Conservation (phyloP, 2,797 vertebrate genomes). For the Ficedula albicollis region DNA sequence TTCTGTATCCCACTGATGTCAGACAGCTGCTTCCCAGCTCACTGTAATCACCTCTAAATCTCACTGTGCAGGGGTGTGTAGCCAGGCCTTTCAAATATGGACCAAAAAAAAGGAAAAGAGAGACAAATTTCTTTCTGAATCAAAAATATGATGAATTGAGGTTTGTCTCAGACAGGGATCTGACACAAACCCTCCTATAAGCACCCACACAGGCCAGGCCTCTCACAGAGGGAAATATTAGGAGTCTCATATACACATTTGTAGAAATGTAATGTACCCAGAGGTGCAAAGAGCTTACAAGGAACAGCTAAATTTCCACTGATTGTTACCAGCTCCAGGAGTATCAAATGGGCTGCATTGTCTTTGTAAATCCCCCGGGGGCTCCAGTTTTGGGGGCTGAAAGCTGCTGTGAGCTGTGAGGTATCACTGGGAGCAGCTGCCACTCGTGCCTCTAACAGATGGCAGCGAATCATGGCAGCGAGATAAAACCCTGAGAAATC, state of each 20-base stretch:
- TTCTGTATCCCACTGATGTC: not conserved
- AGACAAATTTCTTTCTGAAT: not conserved
- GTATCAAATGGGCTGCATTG: not conserved
- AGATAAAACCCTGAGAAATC: not conserved
- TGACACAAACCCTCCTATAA: not conserved
- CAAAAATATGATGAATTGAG: not conserved
- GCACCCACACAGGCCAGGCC: not conserved
- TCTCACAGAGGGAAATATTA: not conserved
- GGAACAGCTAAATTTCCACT: not conserved
- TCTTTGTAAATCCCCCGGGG: not conserved
- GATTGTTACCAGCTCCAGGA: not conserved
- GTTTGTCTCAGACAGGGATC: not conserved
- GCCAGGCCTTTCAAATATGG: not conserved
- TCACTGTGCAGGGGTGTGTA: not conserved
- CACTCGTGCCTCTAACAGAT: constrained; percentile 2
- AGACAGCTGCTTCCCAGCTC: not conserved
- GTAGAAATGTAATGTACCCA: not conserved
- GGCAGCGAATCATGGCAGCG: constrained; percentile 11
- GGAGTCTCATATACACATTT: not conserved
- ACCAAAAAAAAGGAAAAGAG: not conserved
- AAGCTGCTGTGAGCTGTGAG: not conserved
- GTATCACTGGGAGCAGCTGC: not conserved
- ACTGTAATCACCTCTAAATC: not conserved
- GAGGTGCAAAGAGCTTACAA: not conserved
- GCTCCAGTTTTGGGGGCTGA: not conserved